Percentiles rank a stretch among this genome's conserved stretches.
Conservation (phyloP, 2,888 invertebrate species). For the Chydorus sphaericus region DNA sequence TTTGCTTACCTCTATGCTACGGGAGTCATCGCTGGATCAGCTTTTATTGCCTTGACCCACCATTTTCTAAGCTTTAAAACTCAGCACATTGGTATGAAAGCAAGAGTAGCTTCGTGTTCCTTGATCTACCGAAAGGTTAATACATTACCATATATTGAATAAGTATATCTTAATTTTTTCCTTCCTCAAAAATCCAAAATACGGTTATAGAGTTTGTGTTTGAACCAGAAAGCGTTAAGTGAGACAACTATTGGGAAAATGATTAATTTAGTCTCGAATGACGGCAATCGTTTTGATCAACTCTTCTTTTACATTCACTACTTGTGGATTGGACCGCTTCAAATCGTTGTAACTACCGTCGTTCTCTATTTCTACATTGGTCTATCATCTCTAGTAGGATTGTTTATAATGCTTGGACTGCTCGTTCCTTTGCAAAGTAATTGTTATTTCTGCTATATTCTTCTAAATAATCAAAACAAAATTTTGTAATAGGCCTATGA, state of each 20-base stretch:
- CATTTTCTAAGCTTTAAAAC: constrained; percentile 81
- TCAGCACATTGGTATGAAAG: constrained; percentile 55
- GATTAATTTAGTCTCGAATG: constrained; percentile 89
- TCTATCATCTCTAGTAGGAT: constrained; percentile 54
- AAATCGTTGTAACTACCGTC: constrained; percentile 61
- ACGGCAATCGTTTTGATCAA: constrained; percentile 83
- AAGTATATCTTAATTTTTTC: constrained; percentile 17
- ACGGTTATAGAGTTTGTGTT: constrained; percentile 32
- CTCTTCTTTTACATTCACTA: constrained; percentile 36
- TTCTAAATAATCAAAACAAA: too few species aligned
- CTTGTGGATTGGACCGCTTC: constrained; percentile 56
- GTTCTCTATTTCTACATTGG: constrained; percentile 64
- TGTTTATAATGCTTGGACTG: constrained; percentile 55
- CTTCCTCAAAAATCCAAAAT: too few species aligned
- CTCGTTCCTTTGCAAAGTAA: constrained; percentile 71
- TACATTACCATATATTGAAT: neutral
- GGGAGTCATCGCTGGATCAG: constrained; percentile 56
- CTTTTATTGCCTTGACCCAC: constrained; percentile 56
- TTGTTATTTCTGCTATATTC: too few species aligned
- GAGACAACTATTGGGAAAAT: constrained; percentile 83
- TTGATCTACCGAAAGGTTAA: constrained; percentile 67
- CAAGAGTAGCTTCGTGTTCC: constrained; percentile 64
- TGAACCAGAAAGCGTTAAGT: constrained; percentile 61
- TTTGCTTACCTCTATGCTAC: constrained; percentile 62
- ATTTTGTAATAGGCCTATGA: too few species aligned